phyloP scores from a whole-genome alignment of 1,140 invertebrate species.

The Dicyema japonicum region DNA sequence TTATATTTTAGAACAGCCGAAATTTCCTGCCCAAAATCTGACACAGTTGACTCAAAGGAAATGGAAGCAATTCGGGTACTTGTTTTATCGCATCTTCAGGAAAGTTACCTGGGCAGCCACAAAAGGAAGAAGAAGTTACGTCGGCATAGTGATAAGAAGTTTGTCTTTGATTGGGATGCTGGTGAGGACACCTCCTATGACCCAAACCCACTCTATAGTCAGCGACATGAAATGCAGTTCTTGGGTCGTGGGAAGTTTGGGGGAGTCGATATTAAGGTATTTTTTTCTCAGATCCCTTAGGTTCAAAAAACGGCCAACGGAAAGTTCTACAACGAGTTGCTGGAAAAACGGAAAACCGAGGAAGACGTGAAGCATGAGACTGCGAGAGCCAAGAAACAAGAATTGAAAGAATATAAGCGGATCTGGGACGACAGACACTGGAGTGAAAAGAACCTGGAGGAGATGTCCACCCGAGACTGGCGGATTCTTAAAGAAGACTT shows the following conservation, averaged over 20 bases:
- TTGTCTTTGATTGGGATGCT: constrained; percentile 99
- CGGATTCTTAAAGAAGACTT: constrained; percentile 97
- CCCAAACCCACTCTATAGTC: constrained; percentile 83
- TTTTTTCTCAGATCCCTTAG: constrained; percentile 19
- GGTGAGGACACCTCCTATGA: constrained; percentile 84
- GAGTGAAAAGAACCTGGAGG: constrained; percentile 59
- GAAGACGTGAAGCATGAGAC: constrained; percentile 86
- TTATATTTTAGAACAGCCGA: background rate
- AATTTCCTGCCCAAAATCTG: background rate
- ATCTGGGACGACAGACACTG: constrained; percentile 95
- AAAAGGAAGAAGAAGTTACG: constrained; percentile 61
- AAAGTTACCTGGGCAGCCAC: constrained; percentile 56
- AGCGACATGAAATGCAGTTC: constrained; percentile 69
- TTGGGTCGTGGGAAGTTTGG: constrained; percentile 84
- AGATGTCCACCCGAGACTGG: constrained; percentile 98
- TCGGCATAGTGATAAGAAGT: constrained; percentile 77
- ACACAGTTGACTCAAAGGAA: background rate
- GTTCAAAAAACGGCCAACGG: constrained; percentile 81
- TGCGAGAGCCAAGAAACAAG: constrained; percentile 64
- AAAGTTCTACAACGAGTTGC: constrained; percentile 76
- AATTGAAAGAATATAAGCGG: constrained; percentile 81
- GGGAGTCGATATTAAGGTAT: constrained; percentile 43
- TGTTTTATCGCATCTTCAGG: constrained; percentile 16
- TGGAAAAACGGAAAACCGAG: constrained; percentile 69
- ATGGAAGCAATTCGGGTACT: background rate